Conservation (phyloP, 2,797 vertebrate genomes). For the Sebastes reedi region DNA sequence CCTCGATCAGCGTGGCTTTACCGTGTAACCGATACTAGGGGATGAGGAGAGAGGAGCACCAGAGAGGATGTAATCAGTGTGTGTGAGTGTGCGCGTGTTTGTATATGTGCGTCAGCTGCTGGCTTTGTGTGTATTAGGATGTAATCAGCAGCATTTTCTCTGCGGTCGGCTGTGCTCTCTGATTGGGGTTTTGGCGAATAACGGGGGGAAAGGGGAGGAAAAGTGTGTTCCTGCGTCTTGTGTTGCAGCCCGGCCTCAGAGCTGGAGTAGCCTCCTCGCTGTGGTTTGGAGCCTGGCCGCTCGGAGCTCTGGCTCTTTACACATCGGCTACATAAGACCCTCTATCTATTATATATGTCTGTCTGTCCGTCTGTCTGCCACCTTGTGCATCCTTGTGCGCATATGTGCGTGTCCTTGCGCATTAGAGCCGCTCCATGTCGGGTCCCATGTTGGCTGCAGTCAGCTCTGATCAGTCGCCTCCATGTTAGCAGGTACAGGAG, state of each 20-base stretch:
- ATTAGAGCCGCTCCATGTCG: conserved; percentile 11
- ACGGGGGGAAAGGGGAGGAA: conserved; percentile 42
- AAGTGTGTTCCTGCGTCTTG: conserved; percentile 53
- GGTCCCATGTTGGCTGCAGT: conserved; percentile 59
- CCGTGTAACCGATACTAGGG: conserved; percentile 70
- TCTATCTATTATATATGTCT: conserved; percentile 16
- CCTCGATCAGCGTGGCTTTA: conserved; percentile 66
- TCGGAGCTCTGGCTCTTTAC: conserved; percentile 46
- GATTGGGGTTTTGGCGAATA: conserved; percentile 76
- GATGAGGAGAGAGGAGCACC: conserved; percentile 65
- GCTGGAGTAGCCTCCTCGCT: conserved; percentile 31
- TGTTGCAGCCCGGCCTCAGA: conserved; percentile 60
- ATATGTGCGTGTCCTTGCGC: conserved; percentile 10
- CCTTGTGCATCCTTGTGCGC: neutral
- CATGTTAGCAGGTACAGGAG: conserved; percentile 68
- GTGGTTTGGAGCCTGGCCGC: conserved; percentile 50
- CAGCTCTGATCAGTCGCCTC: conserved; percentile 58
- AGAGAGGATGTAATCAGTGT: conserved; percentile 74
- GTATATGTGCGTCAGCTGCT: conserved; percentile 45
- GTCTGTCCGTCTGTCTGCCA: conserved; percentile 8
- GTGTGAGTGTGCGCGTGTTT: conserved; percentile 37
- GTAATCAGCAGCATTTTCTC: conserved; percentile 76
- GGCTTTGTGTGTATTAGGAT: conserved; percentile 75
- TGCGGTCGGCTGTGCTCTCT: conserved; percentile 73
- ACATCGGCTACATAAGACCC: conserved; percentile 50